phyloP scores from a whole-genome alignment of 2,113 vertebrate genomes.

The Microcebus jonahi region DNA sequence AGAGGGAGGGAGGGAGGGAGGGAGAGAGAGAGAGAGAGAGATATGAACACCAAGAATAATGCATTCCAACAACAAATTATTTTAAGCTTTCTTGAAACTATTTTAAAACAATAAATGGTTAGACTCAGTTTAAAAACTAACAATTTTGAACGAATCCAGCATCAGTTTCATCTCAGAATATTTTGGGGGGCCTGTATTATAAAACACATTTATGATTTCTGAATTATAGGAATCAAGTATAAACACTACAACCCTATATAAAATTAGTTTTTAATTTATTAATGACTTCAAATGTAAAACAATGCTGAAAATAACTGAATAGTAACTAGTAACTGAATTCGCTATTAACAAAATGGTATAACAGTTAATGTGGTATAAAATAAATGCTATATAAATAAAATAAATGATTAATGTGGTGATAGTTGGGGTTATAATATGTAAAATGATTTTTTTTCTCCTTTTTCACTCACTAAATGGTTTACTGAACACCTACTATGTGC shows the following conservation, averaged over 20 bases:
- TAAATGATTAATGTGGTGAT: not conserved
- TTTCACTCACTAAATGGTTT: not conserved
- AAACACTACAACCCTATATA: not conserved
- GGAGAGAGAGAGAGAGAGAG: no score
- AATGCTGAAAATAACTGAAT: not conserved
- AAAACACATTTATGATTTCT: not conserved
- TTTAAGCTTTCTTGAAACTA: not conserved
- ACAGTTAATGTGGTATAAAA: not conserved
- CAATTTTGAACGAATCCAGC: not conserved
- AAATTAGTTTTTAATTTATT: not conserved
- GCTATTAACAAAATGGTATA: not conserved
- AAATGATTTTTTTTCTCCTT: not conserved
- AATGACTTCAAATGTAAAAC: not conserved
- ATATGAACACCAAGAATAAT: not conserved
- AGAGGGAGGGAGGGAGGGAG: no score
- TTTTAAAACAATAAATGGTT: not conserved
- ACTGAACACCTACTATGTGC: not conserved
- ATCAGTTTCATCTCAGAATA: not conserved
- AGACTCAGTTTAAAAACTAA: not conserved
- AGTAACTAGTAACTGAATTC: not conserved
- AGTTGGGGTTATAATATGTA: not conserved
- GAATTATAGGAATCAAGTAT: not conserved
- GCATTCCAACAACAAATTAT: not conserved
- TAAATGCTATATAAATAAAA: not conserved
- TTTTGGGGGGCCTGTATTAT: not conserved